Evolutionary conservation across 2,888 invertebrate species (phyloP).

Genomic region (Neoitamus cyanurus): DNA sequence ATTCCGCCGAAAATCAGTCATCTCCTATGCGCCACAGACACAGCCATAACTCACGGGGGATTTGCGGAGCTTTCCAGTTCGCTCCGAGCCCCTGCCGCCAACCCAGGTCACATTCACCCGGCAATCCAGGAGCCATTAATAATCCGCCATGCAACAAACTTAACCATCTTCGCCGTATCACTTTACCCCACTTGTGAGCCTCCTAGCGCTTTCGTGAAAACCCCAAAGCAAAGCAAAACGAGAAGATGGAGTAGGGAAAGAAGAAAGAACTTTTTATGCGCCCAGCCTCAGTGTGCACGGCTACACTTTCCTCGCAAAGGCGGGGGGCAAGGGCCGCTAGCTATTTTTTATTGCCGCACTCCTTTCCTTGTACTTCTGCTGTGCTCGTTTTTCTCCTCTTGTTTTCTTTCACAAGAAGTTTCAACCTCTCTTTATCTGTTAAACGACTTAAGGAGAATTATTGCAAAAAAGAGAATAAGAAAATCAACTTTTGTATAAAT

Average conservation of each 20-base stretch:
- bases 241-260: background rate
- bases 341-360: background rate
- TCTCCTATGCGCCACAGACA: background rate
- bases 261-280: background rate
- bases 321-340: background rate
- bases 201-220: background rate
- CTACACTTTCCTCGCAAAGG: background rate
- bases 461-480: conserved; percentile 18
- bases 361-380: background rate
- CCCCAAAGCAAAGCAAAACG: background rate
- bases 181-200: background rate
- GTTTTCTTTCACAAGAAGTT: background rate
- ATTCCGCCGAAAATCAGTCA: background rate
- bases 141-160: conserved; percentile 15
- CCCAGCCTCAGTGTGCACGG: background rate
- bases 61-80: background rate
- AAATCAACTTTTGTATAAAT: conserved; percentile 24
- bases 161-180: background rate
- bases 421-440: conserved; percentile 18
- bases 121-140: conserved; percentile 9
- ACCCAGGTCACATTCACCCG: background rate
- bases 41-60: background rate
- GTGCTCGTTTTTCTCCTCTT: background rate
- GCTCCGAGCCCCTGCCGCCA: background rate
- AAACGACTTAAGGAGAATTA: conserved; percentile 22